These are phyloP conservation scores for Linyphia triangularis DNA, from an alignment of 2,888 invertebrate genomes.

Conservation along the genomic window DNA sequence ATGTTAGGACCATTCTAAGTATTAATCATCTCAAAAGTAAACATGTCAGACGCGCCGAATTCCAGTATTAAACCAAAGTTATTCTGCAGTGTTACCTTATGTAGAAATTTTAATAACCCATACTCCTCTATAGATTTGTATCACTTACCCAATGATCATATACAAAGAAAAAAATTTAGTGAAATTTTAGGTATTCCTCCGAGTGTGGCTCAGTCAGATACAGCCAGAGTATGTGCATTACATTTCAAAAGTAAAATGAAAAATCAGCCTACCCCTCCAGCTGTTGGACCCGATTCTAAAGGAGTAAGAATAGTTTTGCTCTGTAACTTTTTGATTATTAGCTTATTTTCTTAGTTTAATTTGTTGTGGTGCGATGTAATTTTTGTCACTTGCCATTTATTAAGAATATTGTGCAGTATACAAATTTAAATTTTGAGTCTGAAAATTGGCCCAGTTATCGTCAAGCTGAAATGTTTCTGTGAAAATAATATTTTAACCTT, in stretches of 20 bases:
- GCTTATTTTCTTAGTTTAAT: no score
- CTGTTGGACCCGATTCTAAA: no score
- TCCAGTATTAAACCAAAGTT: background rate
- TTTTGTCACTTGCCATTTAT: no score
- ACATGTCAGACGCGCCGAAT: background rate
- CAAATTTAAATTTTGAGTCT: no score
- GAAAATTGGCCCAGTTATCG: no score
- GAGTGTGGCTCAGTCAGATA: background rate
- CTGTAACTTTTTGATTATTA: no score
- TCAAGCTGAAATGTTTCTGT: no score
- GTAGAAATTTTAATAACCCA: slow-evolving; percentile 33
- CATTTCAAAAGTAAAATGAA: slow-evolving; percentile 27
- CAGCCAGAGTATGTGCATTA: slow-evolving; percentile 43
- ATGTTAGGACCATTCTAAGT: no score
- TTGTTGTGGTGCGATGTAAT: no score
- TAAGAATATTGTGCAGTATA: no score
- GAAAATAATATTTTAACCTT: no score
- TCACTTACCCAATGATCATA: slow-evolving; percentile 21
- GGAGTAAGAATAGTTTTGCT: no score
- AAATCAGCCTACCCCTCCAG: background rate
- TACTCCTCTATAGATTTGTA: slow-evolving; percentile 26
- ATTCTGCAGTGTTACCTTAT: slow-evolving; percentile 37
- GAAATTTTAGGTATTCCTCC: slow-evolving; percentile 29
- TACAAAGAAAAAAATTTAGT: slow-evolving; percentile 11
- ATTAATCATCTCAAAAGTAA: background rate